Conservation (phyloP, 2,113 vertebrate genomes). For the Crotalus horridus region DNA sequence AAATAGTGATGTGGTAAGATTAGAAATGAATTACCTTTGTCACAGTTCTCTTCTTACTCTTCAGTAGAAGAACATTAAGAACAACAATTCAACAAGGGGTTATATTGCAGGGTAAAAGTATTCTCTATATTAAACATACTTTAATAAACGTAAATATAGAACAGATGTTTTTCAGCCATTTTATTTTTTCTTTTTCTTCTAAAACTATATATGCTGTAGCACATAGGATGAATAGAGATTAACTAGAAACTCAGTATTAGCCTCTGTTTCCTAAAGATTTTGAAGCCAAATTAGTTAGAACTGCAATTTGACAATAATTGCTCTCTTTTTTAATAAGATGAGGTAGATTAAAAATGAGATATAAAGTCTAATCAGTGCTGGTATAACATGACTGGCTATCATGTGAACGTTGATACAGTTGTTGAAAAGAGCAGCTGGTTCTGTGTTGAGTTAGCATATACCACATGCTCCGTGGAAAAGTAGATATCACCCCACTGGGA, state of each 20-base stretch:
- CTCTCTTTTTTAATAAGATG: conserved; percentile 18
- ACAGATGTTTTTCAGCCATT: neutral
- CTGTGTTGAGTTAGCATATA: neutral
- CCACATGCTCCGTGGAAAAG: neutral
- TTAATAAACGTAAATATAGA: neutral
- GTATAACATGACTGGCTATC: neutral
- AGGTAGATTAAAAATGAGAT: conserved; percentile 26
- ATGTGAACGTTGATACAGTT: neutral
- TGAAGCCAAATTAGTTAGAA: neutral
- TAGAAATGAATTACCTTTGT: neutral
- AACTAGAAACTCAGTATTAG: neutral
- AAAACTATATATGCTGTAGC: neutral
- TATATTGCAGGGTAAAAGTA: neutral
- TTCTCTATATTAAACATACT: neutral
- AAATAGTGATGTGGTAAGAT: neutral
- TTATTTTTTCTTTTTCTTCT: neutral
- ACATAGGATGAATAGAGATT: neutral
- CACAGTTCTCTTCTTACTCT: neutral
- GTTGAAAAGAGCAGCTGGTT: neutral
- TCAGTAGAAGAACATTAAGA: neutral
- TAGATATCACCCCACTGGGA: neutral
- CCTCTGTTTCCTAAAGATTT: neutral
- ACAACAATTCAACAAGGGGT: neutral
- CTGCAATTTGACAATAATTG: neutral
- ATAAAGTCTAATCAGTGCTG: neutral